phyloP scores from a whole-genome alignment of 2,888 invertebrate species.

The Antheraea yamamai region DNA sequence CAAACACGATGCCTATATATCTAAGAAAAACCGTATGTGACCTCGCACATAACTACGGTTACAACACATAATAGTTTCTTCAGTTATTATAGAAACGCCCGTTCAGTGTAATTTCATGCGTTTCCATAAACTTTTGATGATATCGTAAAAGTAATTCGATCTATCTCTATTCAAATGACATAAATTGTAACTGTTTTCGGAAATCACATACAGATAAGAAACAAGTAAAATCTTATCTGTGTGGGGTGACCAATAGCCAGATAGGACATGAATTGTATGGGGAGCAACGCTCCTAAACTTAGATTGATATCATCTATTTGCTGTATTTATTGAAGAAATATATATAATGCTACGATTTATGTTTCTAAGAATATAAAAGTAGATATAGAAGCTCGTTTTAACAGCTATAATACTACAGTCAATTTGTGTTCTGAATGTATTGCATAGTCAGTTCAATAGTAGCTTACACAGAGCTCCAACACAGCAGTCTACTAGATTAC shows the following conservation, averaged over 20 bases:
- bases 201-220: constrained; percentile 53
- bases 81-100: not conserved
- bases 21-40: too few species aligned
- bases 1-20: not conserved
- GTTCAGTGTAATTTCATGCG: not conserved
- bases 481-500: not conserved
- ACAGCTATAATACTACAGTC: not conserved
- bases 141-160: constrained; percentile 6
- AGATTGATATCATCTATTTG: constrained; percentile 2
- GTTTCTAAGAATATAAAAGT: not conserved
- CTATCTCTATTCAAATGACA: constrained; percentile 15
- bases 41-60: not conserved
- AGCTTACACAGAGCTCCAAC: not conserved
- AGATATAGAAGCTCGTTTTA: not conserved
- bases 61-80: not conserved
- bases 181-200: constrained; percentile 36
- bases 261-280: constrained; percentile 63
- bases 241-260: constrained; percentile 61
- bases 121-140: not conserved
- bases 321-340: not conserved
- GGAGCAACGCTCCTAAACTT: constrained; percentile 27
- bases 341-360: not conserved
- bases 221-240: constrained; percentile 59
- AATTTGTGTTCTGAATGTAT: constrained; percentile 15
- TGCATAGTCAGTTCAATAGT: not conserved